These are phyloP conservation scores for Falco rusticolus DNA, from an alignment of 2,797 vertebrate genomes.

Conservation along the genomic window DNA sequence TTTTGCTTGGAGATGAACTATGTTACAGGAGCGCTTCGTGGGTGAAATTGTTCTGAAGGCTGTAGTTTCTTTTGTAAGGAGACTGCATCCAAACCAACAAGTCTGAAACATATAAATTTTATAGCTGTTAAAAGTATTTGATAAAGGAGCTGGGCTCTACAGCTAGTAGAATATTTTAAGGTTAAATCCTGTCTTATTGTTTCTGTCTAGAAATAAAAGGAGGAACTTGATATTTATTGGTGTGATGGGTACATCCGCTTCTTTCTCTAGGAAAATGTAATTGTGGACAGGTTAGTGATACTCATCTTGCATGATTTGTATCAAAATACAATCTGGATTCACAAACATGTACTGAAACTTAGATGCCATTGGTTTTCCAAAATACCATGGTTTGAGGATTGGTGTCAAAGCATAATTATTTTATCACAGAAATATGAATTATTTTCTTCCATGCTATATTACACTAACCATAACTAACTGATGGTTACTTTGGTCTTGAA, in stretches of 20 bases:
- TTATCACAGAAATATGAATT: background rate
- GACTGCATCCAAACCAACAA: background rate
- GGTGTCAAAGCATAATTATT: background rate
- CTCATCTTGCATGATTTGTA: fast-evolving
- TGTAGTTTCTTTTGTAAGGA: background rate
- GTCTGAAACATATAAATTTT: background rate
- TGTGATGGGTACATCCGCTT: background rate
- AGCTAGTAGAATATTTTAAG: background rate
- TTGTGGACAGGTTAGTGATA: background rate
- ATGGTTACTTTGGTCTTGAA: background rate
- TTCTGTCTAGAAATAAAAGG: background rate
- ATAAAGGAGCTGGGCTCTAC: background rate
- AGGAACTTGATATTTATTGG: background rate
- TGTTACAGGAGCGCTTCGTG: background rate
- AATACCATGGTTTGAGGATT: background rate
- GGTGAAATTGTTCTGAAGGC: background rate
- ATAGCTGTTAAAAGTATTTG: background rate
- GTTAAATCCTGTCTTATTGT: background rate
- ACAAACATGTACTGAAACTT: background rate
- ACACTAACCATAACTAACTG: background rate
- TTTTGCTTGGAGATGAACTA: background rate
- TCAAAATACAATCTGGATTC: background rate
- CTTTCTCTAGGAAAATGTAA: background rate
- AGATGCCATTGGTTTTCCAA: background rate
- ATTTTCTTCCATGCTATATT: background rate